Percentiles rank a stretch among this genome's conserved stretches.
Evolutionary conservation across 2,113 vertebrate genomes (phyloP).

Genomic region (Anarrhichthys ocellatus): DNA sequence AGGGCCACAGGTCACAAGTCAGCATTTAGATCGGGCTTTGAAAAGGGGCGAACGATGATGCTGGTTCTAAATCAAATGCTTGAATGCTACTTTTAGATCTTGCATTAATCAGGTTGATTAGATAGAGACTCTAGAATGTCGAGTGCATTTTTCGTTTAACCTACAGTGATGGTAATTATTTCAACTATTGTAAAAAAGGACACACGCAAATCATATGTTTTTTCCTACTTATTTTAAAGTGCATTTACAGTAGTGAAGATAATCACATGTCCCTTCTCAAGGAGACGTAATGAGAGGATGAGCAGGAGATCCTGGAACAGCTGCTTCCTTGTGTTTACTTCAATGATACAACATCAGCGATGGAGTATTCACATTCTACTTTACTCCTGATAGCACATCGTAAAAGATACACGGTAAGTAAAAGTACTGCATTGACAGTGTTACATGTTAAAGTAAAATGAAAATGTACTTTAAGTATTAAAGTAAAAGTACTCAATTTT

Average conservation of each 20-base stretch:
- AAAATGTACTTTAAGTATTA: no score
- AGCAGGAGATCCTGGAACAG: no score
- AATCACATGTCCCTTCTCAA: no score
- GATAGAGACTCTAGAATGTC: not conserved
- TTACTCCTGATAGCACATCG: no score
- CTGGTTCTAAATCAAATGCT: not conserved
- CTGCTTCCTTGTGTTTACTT: no score
- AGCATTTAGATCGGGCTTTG: not conserved
- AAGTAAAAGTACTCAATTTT: no score
- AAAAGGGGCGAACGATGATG: not conserved
- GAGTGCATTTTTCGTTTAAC: no score
- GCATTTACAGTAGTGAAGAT: no score
- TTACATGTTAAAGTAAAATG: no score
- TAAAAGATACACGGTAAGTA: not conserved
- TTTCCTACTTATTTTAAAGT: no score
- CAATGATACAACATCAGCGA: not conserved
- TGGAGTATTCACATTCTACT: not conserved
- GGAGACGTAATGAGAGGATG: no score
- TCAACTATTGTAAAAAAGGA: not conserved
- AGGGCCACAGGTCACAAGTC: constrained; percentile 48
- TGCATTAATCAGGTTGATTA: not conserved
- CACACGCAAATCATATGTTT: no score
- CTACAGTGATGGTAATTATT: not conserved
- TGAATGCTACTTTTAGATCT: not conserved
- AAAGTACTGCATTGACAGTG: not conserved